Conservation (phyloP, 2,888 invertebrate species). For the Idaea straminata region DNA sequence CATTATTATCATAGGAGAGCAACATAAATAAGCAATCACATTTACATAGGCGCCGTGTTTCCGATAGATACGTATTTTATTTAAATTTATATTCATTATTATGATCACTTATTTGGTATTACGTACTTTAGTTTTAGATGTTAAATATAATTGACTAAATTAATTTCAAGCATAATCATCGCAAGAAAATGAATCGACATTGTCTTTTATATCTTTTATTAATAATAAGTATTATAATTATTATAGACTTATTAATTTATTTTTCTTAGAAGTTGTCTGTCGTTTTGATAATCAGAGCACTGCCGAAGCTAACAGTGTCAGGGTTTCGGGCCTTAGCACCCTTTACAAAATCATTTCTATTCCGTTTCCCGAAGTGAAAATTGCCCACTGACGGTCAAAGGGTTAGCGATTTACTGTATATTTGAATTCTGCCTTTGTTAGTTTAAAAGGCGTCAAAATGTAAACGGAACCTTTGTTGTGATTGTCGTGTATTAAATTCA, state of each 20-base stretch:
- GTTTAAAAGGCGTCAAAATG: constrained; percentile 77
- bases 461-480: constrained; percentile 74
- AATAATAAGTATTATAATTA: no score
- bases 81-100: background rate
- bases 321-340: constrained; percentile 49
- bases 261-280: constrained; percentile 11
- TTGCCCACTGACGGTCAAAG: constrained; percentile 77
- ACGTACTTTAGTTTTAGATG: background rate
- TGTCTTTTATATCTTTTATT: no score
- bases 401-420: constrained; percentile 78
- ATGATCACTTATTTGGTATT: background rate
- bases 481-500: constrained; percentile 61
- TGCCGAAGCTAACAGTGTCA: constrained; percentile 37
- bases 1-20: constrained; percentile 20
- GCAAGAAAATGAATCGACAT: background rate
- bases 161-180: background rate
- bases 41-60: constrained; percentile 14
- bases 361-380: constrained; percentile 76
- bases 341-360: constrained; percentile 74
- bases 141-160: background rate
- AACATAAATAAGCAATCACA: constrained; percentile 19
- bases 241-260: no score
- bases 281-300: constrained; percentile 37
- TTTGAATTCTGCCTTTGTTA: constrained; percentile 78
- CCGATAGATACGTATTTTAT: constrained; percentile 6